Conservation (phyloP, 2,888 invertebrate genomes). For the Chrysolina americana region DNA sequence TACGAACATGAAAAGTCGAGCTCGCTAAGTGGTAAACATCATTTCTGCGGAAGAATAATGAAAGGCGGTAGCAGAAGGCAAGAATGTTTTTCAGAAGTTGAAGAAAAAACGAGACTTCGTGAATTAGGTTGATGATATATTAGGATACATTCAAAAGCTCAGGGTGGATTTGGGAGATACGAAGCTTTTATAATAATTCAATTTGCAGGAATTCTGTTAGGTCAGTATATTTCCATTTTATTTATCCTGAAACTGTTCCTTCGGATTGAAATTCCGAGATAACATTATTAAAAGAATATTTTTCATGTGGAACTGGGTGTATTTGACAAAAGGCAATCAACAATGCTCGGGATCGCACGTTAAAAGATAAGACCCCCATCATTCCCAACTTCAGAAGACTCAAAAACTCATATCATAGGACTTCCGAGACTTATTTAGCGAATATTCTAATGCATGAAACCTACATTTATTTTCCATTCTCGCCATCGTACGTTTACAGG, state of each 20-base stretch:
- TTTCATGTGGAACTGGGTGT: no score
- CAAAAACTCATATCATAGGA: no score
- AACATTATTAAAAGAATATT: no score
- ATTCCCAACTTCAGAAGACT: no score
- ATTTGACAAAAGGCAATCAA: no score
- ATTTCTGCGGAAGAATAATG: neutral
- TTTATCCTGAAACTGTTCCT: no score
- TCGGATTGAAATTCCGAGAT: no score
- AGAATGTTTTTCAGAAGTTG: neutral
- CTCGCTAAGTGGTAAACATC: neutral
- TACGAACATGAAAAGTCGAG: neutral
- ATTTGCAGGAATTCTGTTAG: neutral
- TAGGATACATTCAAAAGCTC: neutral
- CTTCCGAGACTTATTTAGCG: neutral
- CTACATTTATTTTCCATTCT: slow-evolving; percentile 31
- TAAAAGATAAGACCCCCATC: no score
- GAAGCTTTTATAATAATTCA: neutral
- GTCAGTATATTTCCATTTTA: neutral
- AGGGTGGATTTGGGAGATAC: neutral
- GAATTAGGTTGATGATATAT: neutral
- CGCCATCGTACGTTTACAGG: slow-evolving; percentile 30
- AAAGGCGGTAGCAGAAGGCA: neutral
- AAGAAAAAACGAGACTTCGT: neutral
- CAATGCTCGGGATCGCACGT: no score
- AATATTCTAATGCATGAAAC: neutral